Conservation (phyloP, 2,888 invertebrate species). For the Ecliptopera silaceata region DNA sequence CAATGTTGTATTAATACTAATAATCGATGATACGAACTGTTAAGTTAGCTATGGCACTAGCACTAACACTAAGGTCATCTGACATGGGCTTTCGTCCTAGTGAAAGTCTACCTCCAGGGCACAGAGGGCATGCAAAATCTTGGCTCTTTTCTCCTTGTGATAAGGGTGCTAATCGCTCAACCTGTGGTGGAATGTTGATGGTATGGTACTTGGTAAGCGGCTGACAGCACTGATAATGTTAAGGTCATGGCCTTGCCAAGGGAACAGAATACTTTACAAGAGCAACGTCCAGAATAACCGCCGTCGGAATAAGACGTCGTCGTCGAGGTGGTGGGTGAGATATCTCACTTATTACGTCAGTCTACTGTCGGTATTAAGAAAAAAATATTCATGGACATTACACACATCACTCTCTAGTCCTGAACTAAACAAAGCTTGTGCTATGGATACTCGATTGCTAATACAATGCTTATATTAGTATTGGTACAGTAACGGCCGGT, state of each 20-base stretch:
- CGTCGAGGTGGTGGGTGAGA: too few relatives aligned
- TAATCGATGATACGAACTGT: not conserved
- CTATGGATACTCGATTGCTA: too few relatives aligned
- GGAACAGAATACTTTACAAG: not conserved
- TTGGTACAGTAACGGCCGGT: too few relatives aligned
- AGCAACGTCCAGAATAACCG: too few relatives aligned
- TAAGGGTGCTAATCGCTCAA: constrained; percentile 15
- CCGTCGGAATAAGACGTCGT: too few relatives aligned
- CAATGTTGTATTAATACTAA: not conserved
- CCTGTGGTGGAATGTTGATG: constrained; percentile 9
- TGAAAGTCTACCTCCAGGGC: constrained; percentile 38
- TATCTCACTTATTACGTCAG: too few relatives aligned
- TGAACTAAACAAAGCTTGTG: too few relatives aligned
- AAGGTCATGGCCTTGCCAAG: constrained; percentile 16
- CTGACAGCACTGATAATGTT: constrained; percentile 8
- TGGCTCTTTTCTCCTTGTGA: constrained; percentile 1
- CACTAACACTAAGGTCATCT: constrained; percentile 9
- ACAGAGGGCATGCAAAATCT: constrained; percentile 31
- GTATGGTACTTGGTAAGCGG: not conserved
- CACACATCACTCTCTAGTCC: too few relatives aligned
- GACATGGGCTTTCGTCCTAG: constrained; percentile 32
- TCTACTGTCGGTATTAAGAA: too few relatives aligned
- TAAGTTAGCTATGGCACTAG: not conserved
- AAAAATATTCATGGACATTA: too few relatives aligned
- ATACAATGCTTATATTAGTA: too few relatives aligned